Base-by-base conservation (phyloP, 2,797 vertebrate species). In the Hephaestus fuliginosus region DNA sequence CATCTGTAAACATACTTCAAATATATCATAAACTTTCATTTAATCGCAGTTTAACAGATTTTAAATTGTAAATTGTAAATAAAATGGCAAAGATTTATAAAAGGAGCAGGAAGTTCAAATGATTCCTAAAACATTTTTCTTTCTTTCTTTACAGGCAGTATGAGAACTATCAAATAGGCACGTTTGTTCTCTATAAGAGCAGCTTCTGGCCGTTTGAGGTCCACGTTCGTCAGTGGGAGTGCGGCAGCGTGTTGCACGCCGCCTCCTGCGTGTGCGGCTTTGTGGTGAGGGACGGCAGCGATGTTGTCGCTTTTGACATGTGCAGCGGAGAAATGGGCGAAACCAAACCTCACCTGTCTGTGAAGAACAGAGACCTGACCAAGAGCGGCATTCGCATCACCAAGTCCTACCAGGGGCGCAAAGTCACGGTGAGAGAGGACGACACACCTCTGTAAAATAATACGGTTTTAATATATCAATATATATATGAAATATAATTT, bases 351-450 rank as follows among this genome's bases (percentile, higher is more conserved):
- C 96, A 92, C 15, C 94, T 98, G 67, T 93, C 92, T 9, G 89
- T 97, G 78, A 97, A 95, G 91, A 96, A 86, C 68, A 93, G 94
- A 87, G 94, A 95, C 82, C 30, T 89, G 63, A 86, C 81, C 28
- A 86, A 83, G 84, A 96, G 89, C 44, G 87, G 92, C 80, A 72
- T 97, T 57, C 96, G 89, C 86, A 96, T 98, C 90, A 95, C 90
- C 1, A 96, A 98, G 91, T 97, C 97, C 62, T 97, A 96, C 89
- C 95, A 96, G 74, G 97, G 97, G 86, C 97, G 96, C 89, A 98
- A 99, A 96, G 91, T 99, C 88, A 99, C 97, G 5, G 97, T 98
- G 94, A 92, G 96, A 93, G 22, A 70, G 14, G 30, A 25, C 0
- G 28, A 48, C 7, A 13, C 22, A 13, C 14, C 11, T 36, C 7